Base-by-base conservation (phyloP, 2,797 vertebrate genomes). In the Protosalanx chinensis region DNA sequence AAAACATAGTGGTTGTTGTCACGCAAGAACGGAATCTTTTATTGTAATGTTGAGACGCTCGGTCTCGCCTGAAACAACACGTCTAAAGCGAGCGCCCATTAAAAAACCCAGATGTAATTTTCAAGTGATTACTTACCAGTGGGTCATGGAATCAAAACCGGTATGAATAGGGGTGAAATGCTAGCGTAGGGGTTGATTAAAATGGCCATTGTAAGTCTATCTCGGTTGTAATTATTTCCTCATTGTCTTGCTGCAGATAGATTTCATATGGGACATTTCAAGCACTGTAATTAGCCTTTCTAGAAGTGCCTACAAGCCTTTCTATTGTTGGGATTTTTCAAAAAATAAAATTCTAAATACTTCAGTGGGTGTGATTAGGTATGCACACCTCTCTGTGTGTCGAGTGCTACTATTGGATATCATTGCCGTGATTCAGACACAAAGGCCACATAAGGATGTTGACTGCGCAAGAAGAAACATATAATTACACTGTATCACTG, bases 61-160 rank as follows among this genome's bases (percentile, higher is more conserved):
- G 72, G 80, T 86, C 81, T 88, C 83, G 78, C 76, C 76, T 84
- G 88, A 90, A 89, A 30, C 89, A 87, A 88, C 90, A 85, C 88
- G 83, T 89, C 84, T 77, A 76, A 92, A 84, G 86, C 86, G 67
- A 69, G 88, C 87, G 82, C 85, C 90, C 89, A 92, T 92, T 93
- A 93, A 92, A 91, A 27, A 83, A 90, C 87, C 77, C 79, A 87
- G 78, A 84, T 78, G 72, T 93, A 91, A 94, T 93, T 93, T 93
- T 93, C 92, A 93, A 93, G 92, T 93, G 92, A 94, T 94, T 94
- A 93, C 92, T 93, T 91, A 91, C 85, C 91, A 90, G 84, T 90
- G 89, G 92, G 92, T 92, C 91, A 92, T 81, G 78, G 91, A 94
- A 93, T 93, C 91, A 92, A 90, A 93, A 93, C 90, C 89, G 82